Evolutionary conservation across 2,113 vertebrate species (phyloP), one percentile per base, ranked within the genome.

Genomic region (Coptodon bakossiorum): DNA sequence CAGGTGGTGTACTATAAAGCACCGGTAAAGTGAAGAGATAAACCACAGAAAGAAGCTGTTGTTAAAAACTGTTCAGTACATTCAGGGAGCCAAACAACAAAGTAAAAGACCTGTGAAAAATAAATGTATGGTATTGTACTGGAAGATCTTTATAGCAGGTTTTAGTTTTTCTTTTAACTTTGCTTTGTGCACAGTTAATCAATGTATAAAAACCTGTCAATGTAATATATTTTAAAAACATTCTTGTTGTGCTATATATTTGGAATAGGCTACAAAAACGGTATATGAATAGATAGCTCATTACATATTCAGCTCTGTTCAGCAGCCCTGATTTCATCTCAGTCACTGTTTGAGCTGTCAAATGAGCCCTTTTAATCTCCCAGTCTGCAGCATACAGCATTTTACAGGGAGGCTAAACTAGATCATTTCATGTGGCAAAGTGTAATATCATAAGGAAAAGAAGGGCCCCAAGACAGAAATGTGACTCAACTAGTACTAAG

Each of bases 331-430:
- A 82, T 88, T 88, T 91, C 17, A 7, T 86, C 56, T 76, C 84
- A 56, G 76, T 89, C 66, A 34, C 57, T 61, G 83, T 83, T 24
- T 78, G 59, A 6, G 17, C 71, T 61, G 86, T 88, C 85, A 86
- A 83, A 31, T 85, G 50, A 80, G 76, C 73, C 82, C 66, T 93
- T 91, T 84, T 81, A 90, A 76, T 29, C 71, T 90, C 78, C 27
- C 78, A 78, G 45, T 54, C 79, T 80, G 45, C 82, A 61, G 29
- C 68, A 86, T 66, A 5, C 12, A 43, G 73, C n/a, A 38, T 88
- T 93, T 92, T 94, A 93, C 85, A 40, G 59, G 85, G 24, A 40
- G 63, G 85, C 84, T 91, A 76, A 56, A 71, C 59, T 45, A 59
- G 83, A 86, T 86, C 54, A 81, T 90, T 87, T 91, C 36, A 89